A percentile compares a stretch with the other conserved stretches of the same genome.
phyloP scores from a whole-genome alignment of 2,113 vertebrate genomes.

The Empidonax traillii region DNA sequence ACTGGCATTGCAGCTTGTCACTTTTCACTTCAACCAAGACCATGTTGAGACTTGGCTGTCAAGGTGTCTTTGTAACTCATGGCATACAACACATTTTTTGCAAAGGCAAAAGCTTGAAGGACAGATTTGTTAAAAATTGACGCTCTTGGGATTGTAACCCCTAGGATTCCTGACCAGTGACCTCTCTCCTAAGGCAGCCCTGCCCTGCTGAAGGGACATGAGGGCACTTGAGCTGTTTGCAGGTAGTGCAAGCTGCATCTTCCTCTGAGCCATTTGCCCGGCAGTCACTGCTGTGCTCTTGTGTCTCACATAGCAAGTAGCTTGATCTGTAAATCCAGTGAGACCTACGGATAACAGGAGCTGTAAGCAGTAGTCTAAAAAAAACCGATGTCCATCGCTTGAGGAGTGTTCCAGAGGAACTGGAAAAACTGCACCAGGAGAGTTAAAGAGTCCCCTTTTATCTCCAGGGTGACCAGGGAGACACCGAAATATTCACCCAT shows the following conservation, averaged over 20 bases:
- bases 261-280: no score
- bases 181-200: neutral
- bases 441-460: neutral
- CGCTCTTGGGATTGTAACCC: neutral
- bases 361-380: neutral
- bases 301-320: fast-evolving
- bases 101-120: neutral
- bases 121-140: neutral
- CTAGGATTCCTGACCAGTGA: neutral
- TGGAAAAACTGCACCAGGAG: neutral
- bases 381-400: neutral
- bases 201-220: neutral
- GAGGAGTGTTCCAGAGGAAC: neutral
- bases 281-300: fast-evolving
- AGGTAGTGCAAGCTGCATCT: neutral
- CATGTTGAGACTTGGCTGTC: fast-evolving
- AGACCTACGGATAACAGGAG: fast-evolving
- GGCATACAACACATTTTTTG: fast-evolving
- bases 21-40: neutral
- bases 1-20: no score
- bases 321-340: neutral
- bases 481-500: neutral
- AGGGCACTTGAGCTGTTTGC: neutral
- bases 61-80: neutral
- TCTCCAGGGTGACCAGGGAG: neutral